Percentiles rank a stretch among this genome's conserved stretches.
These are phyloP conservation scores for Agrochola lota DNA, from an alignment of 2,888 invertebrate species.

Conservation along the genomic window DNA sequence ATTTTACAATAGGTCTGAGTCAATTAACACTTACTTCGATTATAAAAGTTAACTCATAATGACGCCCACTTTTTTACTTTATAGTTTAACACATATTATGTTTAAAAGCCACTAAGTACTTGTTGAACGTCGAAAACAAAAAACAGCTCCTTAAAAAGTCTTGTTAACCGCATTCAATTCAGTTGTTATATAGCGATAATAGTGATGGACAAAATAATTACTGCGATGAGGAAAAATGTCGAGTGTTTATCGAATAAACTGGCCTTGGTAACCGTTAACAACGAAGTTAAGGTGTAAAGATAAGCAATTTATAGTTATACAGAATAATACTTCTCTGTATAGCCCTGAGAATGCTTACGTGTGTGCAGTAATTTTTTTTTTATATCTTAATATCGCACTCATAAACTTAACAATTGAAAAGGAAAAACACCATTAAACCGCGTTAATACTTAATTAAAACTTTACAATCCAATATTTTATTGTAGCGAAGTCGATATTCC, in stretches of 20 bases:
- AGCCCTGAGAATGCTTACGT: slow-evolving; percentile 14
- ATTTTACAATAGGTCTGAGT: background rate
- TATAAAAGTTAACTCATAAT: background rate
- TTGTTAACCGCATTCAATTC: background rate
- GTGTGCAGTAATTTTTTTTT: background rate
- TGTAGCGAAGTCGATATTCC: background rate
- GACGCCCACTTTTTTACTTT: background rate
- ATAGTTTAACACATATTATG: background rate
- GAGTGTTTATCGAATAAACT: slow-evolving; percentile 16
- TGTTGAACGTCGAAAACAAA: background rate
- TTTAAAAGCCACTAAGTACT: background rate
- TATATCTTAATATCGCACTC: background rate
- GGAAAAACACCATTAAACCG: slow-evolving; percentile 7
- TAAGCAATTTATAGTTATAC: slow-evolving; percentile 20
- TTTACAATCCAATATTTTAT: slow-evolving; percentile 5
- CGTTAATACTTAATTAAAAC: slow-evolving; percentile 1
- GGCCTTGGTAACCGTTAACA: slow-evolving; percentile 30
- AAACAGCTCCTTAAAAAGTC: background rate
- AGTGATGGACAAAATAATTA: background rate
- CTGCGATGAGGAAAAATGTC: slow-evolving; percentile 15
- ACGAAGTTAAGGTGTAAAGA: background rate
- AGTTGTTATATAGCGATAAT: background rate
- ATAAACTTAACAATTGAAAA: background rate
- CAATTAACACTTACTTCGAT: background rate
- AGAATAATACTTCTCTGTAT: background rate